Percentiles rank a stretch among this genome's conserved stretches.
Conservation (phyloP, 2,113 vertebrate genomes). For the Prietella phreatophila region DNA sequence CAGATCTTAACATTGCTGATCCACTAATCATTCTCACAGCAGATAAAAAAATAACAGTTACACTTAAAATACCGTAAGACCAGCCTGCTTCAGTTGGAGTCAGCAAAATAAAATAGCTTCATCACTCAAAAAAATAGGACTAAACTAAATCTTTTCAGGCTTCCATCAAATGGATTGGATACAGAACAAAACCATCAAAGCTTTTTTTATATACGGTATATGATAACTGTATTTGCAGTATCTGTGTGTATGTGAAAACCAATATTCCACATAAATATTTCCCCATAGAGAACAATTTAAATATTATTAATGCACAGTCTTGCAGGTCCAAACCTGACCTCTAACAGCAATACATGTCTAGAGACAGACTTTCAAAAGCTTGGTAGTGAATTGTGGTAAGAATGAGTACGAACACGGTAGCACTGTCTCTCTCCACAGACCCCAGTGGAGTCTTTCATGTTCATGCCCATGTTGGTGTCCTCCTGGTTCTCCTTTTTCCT, state of each 20-base stretch:
- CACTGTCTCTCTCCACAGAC: not conserved
- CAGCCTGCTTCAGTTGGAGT: not conserved
- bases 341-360: not conserved
- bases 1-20: constrained; percentile 13
- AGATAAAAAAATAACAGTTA: not conserved
- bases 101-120: not conserved
- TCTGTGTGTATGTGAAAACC: not conserved
- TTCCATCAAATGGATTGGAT: not conserved
- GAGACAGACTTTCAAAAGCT: not conserved
- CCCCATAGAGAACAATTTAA: not conserved
- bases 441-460: not conserved
- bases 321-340: not conserved
- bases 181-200: not conserved
- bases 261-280: not conserved
- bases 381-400: not conserved
- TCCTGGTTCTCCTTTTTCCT: not conserved
- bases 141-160: not conserved
- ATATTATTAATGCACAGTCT: not conserved
- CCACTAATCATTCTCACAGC: not conserved
- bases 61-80: not conserved
- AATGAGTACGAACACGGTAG: not conserved
- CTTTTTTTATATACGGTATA: too few species aligned
- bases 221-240: not conserved
- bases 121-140: not conserved
- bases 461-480: not conserved